Base-by-base conservation (phyloP, 2,888 invertebrate species). In the Cabera pusaria region DNA sequence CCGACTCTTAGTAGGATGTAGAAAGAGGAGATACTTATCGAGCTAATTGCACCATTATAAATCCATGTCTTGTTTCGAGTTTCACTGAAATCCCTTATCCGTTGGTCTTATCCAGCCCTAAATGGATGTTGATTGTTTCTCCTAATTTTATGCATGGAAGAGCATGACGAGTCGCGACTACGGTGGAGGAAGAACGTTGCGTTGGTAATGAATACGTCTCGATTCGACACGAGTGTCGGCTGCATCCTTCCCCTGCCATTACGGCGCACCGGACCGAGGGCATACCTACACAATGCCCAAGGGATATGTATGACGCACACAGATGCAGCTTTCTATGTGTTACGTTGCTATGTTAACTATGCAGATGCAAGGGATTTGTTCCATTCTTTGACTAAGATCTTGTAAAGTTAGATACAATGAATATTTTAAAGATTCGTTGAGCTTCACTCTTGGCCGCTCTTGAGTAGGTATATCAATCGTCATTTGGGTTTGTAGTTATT, bases 221-320 rank as follows among this genome's bases (percentile, higher is more conserved):
- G 51, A 83, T 85, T 84, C 69, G 82, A 74, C 56, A 72, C 81
- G 79, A 72, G 52, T 73, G 71, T 73, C 76, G 53, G 65, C 51
- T 55, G 59, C 73, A 74, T 79, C 78, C 77, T 75, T 65, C 61
- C 61, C 49, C 58, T 56, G 53, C 60, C 57, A 68, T 69, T 64
- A 67, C 49, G 58, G 55, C 36, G 54, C 64, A 65, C 40, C 53
- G 47, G 59, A 69, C 63, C 65, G 64, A 18, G 24, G 6, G 6
- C 10, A 31, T 29, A 10, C 24, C 7, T 36, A 24, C 9, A 3
- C 2, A 19, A 8, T 6, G 5, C 1, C 3, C 1, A 7, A 2
- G 14, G n/a, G 6, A 31, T 9, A 3, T 16, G 9, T 2, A 14
- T 5, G 2, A 14, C n/a, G 12, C 3, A 21, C 14, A 31, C 22